Conservation (phyloP, 2,888 invertebrate species). For the Heliconius ethilla region DNA sequence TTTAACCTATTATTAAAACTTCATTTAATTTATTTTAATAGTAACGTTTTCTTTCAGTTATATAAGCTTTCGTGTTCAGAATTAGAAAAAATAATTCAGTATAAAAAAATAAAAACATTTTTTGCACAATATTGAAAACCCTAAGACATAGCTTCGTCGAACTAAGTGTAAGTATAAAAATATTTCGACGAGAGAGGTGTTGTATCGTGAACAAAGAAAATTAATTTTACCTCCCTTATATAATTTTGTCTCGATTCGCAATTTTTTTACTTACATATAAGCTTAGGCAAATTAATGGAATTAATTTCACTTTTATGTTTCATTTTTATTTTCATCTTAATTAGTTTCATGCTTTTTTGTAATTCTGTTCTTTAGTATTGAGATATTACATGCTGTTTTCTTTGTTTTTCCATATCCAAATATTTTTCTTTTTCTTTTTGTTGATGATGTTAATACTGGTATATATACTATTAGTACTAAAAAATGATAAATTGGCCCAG, state of each 20-base stretch:
- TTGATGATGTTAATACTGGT: no score
- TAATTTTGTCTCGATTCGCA: not conserved
- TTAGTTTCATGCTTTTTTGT: no score
- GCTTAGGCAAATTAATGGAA: not conserved
- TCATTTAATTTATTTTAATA: not conserved
- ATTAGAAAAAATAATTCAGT: not conserved
- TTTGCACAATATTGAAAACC: constrained; percentile 15
- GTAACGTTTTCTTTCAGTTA: not conserved
- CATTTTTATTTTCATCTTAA: no score
- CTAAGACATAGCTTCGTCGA: constrained; percentile 8
- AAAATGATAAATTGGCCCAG: no score
- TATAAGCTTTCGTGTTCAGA: not conserved
- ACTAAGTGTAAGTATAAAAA: constrained; percentile 25
- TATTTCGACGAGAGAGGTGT: constrained; percentile 30
- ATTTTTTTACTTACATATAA: not conserved
- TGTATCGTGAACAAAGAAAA: constrained; percentile 27
- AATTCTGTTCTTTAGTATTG: no score
- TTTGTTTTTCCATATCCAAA: not conserved
- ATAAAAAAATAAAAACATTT: not conserved
- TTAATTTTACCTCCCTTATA: constrained; percentile 14
- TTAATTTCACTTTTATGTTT: not conserved
- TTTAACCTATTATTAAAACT: no score
- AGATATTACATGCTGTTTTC: no score
- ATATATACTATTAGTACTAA: no score
- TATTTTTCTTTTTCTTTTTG: not conserved